Percentiles rank a stretch among this genome's conserved stretches.
These are phyloP conservation scores for Centruroides sculpturatus DNA, from an alignment of 1,140 invertebrate species.

Conservation along the genomic window DNA sequence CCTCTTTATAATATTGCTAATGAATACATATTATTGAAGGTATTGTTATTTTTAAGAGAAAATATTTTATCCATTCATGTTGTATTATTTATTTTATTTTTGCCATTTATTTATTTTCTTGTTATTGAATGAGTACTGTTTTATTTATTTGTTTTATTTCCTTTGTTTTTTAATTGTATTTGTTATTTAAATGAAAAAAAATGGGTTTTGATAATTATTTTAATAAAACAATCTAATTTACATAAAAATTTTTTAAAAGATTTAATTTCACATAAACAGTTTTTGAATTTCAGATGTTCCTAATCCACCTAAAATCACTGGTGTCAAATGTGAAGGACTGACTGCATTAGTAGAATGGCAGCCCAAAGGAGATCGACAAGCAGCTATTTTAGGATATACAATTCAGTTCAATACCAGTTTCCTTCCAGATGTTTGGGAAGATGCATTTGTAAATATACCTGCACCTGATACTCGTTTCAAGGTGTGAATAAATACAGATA, in stretches of 20 bases:
- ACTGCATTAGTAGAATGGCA: conserved; percentile 67
- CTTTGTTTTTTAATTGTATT: too few relatives aligned
- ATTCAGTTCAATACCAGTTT: conserved; percentile 92
- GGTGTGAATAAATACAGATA: conserved; percentile 19
- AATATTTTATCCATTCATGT: too few relatives aligned
- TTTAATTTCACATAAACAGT: not conserved
- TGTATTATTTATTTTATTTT: too few relatives aligned
- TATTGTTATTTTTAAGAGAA: too few relatives aligned
- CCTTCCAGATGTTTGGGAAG: conserved; percentile 80
- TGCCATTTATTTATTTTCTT: too few relatives aligned
- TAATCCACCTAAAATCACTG: conserved; percentile 58
- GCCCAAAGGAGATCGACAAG: conserved; percentile 80
- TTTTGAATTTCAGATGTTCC: conserved; percentile 56
- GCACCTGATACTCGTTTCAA: conserved; percentile 60
- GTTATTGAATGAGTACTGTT: too few relatives aligned
- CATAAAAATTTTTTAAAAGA: not conserved
- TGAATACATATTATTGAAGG: too few relatives aligned
- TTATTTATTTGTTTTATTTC: too few relatives aligned
- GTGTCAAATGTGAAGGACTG: conserved; percentile 48
- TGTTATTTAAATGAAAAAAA: too few relatives aligned
- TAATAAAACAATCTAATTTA: too few relatives aligned
- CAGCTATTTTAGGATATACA: conserved; percentile 78
- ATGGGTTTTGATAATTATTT: too few relatives aligned
- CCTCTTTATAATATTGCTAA: too few relatives aligned
- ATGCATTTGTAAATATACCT: conserved; percentile 53